These are phyloP conservation scores for Gastracanthus pulcherrimus DNA, from an alignment of 2,888 invertebrate species.

Conservation along the genomic window DNA sequence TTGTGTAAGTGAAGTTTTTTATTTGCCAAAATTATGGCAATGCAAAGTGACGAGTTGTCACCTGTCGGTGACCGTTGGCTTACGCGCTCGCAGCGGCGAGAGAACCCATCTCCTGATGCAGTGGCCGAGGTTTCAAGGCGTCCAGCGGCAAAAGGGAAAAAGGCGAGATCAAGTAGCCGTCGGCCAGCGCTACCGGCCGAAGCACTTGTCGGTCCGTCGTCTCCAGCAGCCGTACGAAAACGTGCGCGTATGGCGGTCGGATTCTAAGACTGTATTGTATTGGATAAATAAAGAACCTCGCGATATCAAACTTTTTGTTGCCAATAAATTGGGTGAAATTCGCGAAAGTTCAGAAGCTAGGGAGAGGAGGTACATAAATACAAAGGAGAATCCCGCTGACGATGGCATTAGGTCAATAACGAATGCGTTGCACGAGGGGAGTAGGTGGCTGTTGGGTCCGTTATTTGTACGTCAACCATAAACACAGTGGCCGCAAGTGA, in stretches of 20 bases:
- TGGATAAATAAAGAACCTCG: constrained; percentile 35
- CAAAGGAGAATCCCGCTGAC: neutral
- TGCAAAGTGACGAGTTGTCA: too few relatives aligned
- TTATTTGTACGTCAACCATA: constrained; percentile 4
- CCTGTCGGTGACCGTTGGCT: too few relatives aligned
- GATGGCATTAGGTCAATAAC: neutral
- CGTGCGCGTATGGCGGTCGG: constrained; percentile 43
- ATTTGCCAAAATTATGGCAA: too few relatives aligned
- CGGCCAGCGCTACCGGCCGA: too few relatives aligned
- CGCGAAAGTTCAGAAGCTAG: neutral
- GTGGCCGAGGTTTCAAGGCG: too few relatives aligned
- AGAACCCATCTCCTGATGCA: too few relatives aligned
- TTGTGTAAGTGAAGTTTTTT: too few relatives aligned
- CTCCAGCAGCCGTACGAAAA: too few relatives aligned
- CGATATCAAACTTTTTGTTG: constrained; percentile 9
- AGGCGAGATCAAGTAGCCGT: too few relatives aligned
- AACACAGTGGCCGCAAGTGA: constrained; percentile 26
- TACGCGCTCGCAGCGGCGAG: too few relatives aligned
- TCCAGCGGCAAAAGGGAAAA: too few relatives aligned
- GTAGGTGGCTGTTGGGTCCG: constrained; percentile 49
- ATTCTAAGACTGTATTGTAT: constrained; percentile 21
- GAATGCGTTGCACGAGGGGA: neutral
- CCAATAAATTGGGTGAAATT: constrained; percentile 28
- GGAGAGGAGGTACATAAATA: neutral
- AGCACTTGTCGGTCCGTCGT: too few relatives aligned